phyloP scores from a whole-genome alignment of 1,140 invertebrate species.

The Trypoxylus dichotomus region DNA sequence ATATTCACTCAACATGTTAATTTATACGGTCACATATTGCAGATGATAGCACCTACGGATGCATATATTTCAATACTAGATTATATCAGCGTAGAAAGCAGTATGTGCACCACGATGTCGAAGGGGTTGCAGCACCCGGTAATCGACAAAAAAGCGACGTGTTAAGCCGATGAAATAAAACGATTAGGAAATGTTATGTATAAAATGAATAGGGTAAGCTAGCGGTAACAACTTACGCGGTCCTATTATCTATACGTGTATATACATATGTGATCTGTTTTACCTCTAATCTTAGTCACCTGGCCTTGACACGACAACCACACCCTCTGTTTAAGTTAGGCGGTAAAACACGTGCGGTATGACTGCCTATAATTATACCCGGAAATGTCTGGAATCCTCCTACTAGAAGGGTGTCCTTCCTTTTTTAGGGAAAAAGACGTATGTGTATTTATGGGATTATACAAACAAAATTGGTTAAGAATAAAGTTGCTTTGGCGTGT shows the following conservation, averaged over 20 bases:
- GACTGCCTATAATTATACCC: background rate
- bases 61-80: no score
- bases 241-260: background rate
- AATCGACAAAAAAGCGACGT: background rate
- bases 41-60: no score
- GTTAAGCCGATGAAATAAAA: background rate
- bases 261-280: background rate
- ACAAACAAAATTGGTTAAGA: no score
- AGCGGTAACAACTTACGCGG: background rate
- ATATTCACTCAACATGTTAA: no score
- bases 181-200: background rate
- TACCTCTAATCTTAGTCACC: constrained; percentile 7
- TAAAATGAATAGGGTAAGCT: background rate
- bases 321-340: background rate
- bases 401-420: no score
- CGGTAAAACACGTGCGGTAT: background rate
- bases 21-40: no score
- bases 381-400: background rate
- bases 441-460: no score
- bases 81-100: no score
- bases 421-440: no score
- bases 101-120: no score
- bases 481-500: no score
- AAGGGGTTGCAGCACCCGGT: background rate
- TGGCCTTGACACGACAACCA: background rate